Evolutionary conservation across 2,888 invertebrate species (phyloP), one percentile per base, ranked within the genome.

Genomic region (Rotaria sp.): DNA sequence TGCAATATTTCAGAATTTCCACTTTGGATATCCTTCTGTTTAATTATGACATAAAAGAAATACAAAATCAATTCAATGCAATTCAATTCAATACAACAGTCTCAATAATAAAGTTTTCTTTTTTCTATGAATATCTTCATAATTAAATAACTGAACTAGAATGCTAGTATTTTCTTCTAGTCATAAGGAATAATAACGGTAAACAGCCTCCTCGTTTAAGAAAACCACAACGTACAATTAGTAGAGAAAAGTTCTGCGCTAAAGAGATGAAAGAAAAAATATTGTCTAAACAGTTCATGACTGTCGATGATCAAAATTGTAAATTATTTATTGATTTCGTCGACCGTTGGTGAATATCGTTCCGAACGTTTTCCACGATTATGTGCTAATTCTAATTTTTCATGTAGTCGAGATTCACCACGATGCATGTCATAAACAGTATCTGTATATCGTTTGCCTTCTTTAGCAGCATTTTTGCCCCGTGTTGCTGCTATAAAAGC

Each of bases 371-470:
- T 10, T 13, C 18, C 0, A 15, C 8, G 26, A 10, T 38, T 18
- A n/a, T 80, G 41, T 10, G 3, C 8, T 24, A 45, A 1, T 41
- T 24, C 80, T 15, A 80, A 45, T 80, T 80, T 7, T 10, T 10
- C 26, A 45, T 80, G 80, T 1, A 80, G 45, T 45, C 45, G 38
- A 80, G 41, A 45, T 26, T 41, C 26, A 11, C 80, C 45, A n/a
- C 41, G 45, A 80, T 80, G 80, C 45, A 80, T 45, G 1, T 80
- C n/a, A 26, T 26, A 80, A 24, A 80, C 45, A 80, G 0, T 21
- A 45, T 80, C 80, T 5, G 80, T 80, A 45, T 45, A 80, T n/a
- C 80, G 80, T 80, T 45, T 45, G 45, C 80, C 80, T 80, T 80
- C 45, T 41, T 80, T 26, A 5, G 24, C 11, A 11, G 80, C 80